Base-by-base conservation (phyloP, 2,113 vertebrate species). In the Dipodomys ordii region DNA sequence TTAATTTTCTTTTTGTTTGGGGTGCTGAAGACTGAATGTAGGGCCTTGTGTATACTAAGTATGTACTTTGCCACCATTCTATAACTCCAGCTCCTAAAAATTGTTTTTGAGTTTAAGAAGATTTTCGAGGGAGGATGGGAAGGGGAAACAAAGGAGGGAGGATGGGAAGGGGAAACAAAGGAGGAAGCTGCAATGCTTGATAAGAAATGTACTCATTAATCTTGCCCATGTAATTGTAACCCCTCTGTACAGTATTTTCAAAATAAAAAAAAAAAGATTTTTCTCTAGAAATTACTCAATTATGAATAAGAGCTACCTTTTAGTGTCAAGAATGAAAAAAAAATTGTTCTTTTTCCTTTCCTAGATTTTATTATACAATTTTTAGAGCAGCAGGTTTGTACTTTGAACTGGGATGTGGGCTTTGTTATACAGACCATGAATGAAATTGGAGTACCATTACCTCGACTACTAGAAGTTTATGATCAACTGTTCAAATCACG, bases 401-500 rank as follows among this genome's bases (percentile, higher is more conserved):
- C 96, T 67, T 97, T 99, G 88, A 98, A 98, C 97, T 99, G 99
- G 99, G 99, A 99, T 27, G 98, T 99, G 35, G 99, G 99, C 25
- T 99, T 99, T 69, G 99, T 99, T 86, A 99, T 99, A 46, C 98
- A 97, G 49, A 99, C 99, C 69, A 99, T 99, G 99, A 98, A 99
- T 97, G 99, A 99, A 98, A 99, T 99, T 1, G 99, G 99, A 84
- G 98, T 99, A 1, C 98, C 98, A 49, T 95, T 99, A 74, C 99
- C 98, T 11, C 98, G 98, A 68, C 98, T 99, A 30, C 98, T 99
- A 62, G 99, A 99, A 97, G 99, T 99, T 6, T 99, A 99, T 32
- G 99, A 99, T 96, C 99, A 99, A 19, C 98, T 99, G 85, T 99
- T 99, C 97, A 99, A 99, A 98, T 99, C 98, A 67, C 98, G 99